Base-by-base conservation (phyloP, 2,797 vertebrate genomes). In the Podarcis lilfordi region DNA sequence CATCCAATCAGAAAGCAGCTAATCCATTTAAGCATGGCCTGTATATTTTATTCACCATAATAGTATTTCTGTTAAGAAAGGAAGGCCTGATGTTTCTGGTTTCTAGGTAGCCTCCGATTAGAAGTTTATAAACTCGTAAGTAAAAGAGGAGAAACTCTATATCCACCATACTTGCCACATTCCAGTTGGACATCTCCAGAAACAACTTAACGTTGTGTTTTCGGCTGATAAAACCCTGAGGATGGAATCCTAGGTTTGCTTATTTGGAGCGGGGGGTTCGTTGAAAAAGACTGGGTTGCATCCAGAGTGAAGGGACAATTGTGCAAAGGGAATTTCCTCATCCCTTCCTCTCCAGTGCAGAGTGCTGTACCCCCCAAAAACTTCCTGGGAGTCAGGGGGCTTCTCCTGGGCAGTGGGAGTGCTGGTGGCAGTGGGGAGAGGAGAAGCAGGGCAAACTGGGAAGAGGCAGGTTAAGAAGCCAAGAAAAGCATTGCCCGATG, bases 1-100 rank as follows among this genome's bases (percentile, higher is more conserved):
- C 91, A 95, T 92, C 94, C 91, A 92, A 91, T 95, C 93, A 94
- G 93, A 96, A 96, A 91, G 87, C 85, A 95, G 88, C 84, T 95
- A 95, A 92, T 95, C 95, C 95, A 94, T 93, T 89, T 90, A 91
- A 92, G 82, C 93, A 84, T 19, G 35, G 92, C 87, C 95, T 94
- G 94, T 94, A 93, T 92, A 94, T 91, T 89, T 66, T 84, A 68
- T 78, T 35, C 75, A 61, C 29, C 43, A 59, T 32, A 43, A 92
- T 88, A 87, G 85, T 88, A 85, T 95, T 93, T 93, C 90, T 88
- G 29, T 83, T 89, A 91, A 90, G 80, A 90, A 93, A 91, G 91
- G 84, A 88, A 86, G 91, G 89, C 86, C 92, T 89, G 89, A 91
- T 92, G 82, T 88, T 93, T 92, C 81, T 90, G 84, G 86, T 85